Evolutionary conservation across 2,797 vertebrate genomes (phyloP), one percentile per base, ranked within the genome.

Genomic region (Leuciscus waleckii): DNA sequence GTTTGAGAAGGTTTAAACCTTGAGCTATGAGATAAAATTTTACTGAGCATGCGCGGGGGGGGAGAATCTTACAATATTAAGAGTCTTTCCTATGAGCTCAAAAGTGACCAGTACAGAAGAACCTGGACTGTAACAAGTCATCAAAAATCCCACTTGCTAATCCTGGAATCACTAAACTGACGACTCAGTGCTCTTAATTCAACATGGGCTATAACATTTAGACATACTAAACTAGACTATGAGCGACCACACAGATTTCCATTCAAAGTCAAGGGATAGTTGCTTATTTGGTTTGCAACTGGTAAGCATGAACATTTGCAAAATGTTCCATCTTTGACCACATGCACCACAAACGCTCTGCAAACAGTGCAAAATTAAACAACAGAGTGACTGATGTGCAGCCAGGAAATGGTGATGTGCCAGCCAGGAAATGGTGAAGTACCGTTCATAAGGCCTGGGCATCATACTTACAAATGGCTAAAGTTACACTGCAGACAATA

Each of bases 31-130:
- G 2, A 23, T 5, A 1, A 0, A 54, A 54, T 63, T 29, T 63
- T 16, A 29, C 26, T 63, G 61, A 63, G 5, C 26, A 63, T 63
- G 61, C 61, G 26, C 11, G 6, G 10, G 10, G 37, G 2, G 3
- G 0, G 0, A 2, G 2, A 7, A 63, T 7, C 3, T 1, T 1
- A 29, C 11, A 26, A 1, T n/a, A 29, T 11, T 14, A 26, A 29
- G n/a, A 63, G 58, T 26, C 26, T 65, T 65, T 65, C 5, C 26
- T 16, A 7, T 63, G 13, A 63, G 61, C 26, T 13, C 23, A 26
- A 63, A 26, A 0, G 11, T 14, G 58, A 63, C n/a, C n/a, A 26
- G 58, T 63, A 61, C 10, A 17, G 61, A 29, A 26, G 5, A 63
- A 63, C n/a, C 56, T 58, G 23, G 21, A 23, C 4, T 6, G 35